These are phyloP conservation scores for Suillia variegata DNA, from an alignment of 2,888 invertebrate species.

Conservation along the genomic window DNA sequence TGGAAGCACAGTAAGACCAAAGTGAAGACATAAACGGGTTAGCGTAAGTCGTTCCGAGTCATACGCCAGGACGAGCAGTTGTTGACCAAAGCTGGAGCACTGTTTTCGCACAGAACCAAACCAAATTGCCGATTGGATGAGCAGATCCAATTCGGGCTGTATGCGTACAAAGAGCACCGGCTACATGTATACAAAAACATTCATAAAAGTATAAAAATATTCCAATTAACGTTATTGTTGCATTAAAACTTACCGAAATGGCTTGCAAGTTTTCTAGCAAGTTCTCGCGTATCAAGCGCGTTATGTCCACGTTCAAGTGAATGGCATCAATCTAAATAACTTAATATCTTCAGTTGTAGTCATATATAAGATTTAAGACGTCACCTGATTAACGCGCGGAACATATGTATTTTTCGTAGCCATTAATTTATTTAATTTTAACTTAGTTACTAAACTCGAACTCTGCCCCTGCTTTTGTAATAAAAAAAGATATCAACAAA, in stretches of 20 bases:
- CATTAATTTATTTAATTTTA: conserved; percentile 29
- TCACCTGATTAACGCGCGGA: conserved; percentile 63
- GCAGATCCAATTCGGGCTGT: conserved; percentile 73
- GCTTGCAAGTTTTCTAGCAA: conserved; percentile 69
- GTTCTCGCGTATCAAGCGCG: conserved; percentile 72
- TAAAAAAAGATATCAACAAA: too few species aligned
- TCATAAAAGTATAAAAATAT: neutral
- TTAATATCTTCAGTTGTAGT: neutral
- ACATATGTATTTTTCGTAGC: conserved; percentile 56
- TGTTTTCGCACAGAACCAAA: conserved; percentile 72
- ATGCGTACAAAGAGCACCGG: conserved; percentile 67
- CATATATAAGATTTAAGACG: neutral
- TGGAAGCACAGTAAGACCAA: conserved; percentile 66
- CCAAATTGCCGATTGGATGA: conserved; percentile 72
- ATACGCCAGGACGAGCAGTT: conserved; percentile 78
- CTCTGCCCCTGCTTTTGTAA: too few species aligned
- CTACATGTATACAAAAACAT: conserved; percentile 60
- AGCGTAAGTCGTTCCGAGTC: conserved; percentile 66
- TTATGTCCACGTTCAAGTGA: conserved; percentile 80
- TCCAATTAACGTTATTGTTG: neutral
- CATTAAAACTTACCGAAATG: conserved; percentile 65
- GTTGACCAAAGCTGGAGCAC: conserved; percentile 81
- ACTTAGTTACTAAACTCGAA: too few species aligned
- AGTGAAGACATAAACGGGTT: conserved; percentile 68
- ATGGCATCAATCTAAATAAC: conserved; percentile 72